phyloP scores from a whole-genome alignment of 2,797 vertebrate genomes.

The Cirrhinus molitorella region DNA sequence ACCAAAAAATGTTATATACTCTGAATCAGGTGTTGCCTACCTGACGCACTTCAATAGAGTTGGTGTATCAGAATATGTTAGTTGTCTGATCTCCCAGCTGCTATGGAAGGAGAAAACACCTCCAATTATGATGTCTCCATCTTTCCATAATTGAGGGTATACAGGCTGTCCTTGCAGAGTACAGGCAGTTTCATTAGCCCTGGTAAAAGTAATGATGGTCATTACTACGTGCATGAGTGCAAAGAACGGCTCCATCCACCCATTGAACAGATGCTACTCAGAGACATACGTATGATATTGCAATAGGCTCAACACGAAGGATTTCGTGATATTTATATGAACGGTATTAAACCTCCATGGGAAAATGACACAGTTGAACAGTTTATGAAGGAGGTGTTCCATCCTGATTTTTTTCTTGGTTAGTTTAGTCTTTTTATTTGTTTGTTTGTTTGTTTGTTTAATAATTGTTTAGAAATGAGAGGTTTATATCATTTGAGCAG shows the following conservation, averaged over 20 bases:
- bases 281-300: neutral
- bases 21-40: constrained; percentile 62
- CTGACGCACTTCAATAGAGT: constrained; percentile 70
- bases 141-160: constrained; percentile 69
- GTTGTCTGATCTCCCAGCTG: constrained; percentile 68
- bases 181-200: constrained; percentile 66
- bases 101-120: constrained; percentile 78
- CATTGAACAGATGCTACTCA: neutral
- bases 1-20: neutral
- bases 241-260: constrained; percentile 52
- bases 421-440: neutral
- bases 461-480: neutral
- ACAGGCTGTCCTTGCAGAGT: constrained; percentile 65
- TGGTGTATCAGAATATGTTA: constrained; percentile 66
- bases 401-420: neutral
- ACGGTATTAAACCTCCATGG: constrained; percentile 38
- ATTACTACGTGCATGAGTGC: constrained; percentile 44
- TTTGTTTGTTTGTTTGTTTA: constrained; percentile 1
- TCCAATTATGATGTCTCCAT: constrained; percentile 76
- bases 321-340: constrained; percentile 49
- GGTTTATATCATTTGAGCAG: neutral
- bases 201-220: constrained; percentile 61
- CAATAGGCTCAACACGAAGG: neutral
- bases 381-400: constrained; percentile 43
- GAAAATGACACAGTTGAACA: neutral